A percentile compares a stretch with the other conserved stretches of the same genome.
These are phyloP conservation scores for Bactericera cockerelli DNA, from an alignment of 1,140 invertebrate species.

Conservation along the genomic window DNA sequence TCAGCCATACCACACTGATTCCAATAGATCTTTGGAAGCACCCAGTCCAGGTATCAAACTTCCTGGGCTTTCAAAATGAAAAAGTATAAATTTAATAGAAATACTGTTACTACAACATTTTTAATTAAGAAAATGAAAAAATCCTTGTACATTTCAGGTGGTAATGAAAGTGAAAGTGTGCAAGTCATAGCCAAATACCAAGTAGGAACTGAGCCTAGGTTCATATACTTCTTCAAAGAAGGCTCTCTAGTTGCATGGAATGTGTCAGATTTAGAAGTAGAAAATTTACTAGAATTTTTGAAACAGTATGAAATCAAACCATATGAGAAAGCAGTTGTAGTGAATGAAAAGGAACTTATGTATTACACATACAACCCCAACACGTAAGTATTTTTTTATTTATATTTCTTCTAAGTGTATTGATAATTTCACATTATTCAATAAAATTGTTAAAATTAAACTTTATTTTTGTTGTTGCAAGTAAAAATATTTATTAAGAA, in stretches of 20 bases:
- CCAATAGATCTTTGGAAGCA: too few species aligned
- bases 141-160: not conserved
- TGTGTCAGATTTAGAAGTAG: slow-evolving; percentile 62
- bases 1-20: too few species aligned
- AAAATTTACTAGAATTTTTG: slow-evolving; percentile 58
- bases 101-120: too few species aligned
- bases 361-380: slow-evolving; percentile 48
- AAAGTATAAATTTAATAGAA: too few species aligned
- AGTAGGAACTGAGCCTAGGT: slow-evolving; percentile 47
- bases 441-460: too few species aligned
- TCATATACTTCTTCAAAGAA: slow-evolving; percentile 76
- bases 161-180: slow-evolving; percentile 27
- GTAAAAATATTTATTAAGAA: too few species aligned
- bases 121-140: too few species aligned
- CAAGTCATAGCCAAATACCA: slow-evolving; percentile 59
- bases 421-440: too few species aligned
- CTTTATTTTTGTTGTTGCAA: not conserved
- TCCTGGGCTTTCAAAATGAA: too few species aligned
- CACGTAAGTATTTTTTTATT: slow-evolving; percentile 31
- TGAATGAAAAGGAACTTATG: slow-evolving; percentile 69
- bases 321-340: slow-evolving; percentile 48
- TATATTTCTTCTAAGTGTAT: too few species aligned
- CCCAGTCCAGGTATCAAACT: too few species aligned
- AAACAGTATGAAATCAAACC: slow-evolving; percentile 44
- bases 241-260: slow-evolving; percentile 89